Base-by-base conservation (phyloP, 37 sponge, comb jelly and placozoan species). In the Petrosia ficiformis region DNA sequence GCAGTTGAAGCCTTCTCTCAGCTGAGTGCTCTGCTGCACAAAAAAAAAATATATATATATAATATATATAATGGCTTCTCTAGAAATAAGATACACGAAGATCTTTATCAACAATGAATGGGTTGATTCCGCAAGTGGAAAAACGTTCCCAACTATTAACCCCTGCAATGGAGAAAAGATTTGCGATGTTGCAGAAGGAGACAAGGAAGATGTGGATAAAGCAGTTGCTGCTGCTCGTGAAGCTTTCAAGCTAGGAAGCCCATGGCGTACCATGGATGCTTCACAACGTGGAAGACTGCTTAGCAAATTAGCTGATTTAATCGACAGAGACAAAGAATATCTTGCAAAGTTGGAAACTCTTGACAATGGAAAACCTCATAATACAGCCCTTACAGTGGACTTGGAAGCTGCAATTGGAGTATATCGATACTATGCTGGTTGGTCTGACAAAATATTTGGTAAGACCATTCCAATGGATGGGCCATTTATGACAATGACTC, bases 101-200 rank as follows among this genome's bases (percentile, higher is more conserved):
- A 86, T 98, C 71, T 93, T 95, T 73, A 95, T 98, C 86, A 95
- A 98, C 82, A 98, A 98, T 78, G 89, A 89, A 68, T 98, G 90
- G 88, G 37, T 43, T 11, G 86, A 95, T 39, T 68, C 99, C 0
- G 87, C 71, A 36, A 98, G 96, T 70, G 94, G 94, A 16, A 92
- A 86, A 57, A 98, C 88, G 44, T 95, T 98, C 70, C 93, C 93
- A 16, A 90, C 84, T 64, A 44, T 95, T 58, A 90, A 98, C 75
- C 99, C 99, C 8, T 81, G 81, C 40, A 97, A 87, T 93, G n/a
- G n/a, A n/a, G n/a, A n/a, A n/a, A n/a, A n/a, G n/a, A n/a, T n/a
- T n/a, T n/a, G n/a, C n/a, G n/a, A 97, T 58, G 90, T 97, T 10
- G 87, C 83, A 1, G 98, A 97, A 66, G 98, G 87, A 32, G 98